phyloP scores from a whole-genome alignment of 2,113 vertebrate genomes.

The Pavo muticus region DNA sequence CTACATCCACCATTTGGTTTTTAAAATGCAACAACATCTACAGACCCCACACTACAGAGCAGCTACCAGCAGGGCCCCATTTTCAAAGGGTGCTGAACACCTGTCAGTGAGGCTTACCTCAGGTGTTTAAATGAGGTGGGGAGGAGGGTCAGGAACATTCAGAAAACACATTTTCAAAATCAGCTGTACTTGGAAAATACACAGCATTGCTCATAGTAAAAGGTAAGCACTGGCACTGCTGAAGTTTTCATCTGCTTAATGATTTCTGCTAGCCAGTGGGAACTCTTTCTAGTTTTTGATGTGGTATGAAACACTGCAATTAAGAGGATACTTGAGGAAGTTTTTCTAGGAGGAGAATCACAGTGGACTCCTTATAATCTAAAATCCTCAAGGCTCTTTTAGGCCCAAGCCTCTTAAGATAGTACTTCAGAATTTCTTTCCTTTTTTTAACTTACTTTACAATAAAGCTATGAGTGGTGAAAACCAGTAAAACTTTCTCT shows the following conservation, averaged over 20 bases:
- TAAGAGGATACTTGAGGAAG: not conserved
- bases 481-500: not conserved
- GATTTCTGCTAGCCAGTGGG: conserved; percentile 6
- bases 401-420: not conserved
- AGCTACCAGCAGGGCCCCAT: not conserved
- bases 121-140: not conserved
- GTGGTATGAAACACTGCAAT: not conserved
- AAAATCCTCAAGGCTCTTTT: not conserved
- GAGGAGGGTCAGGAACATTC: not conserved
- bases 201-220: not conserved
- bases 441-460: not conserved
- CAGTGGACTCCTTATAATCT: not conserved
- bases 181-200: not conserved
- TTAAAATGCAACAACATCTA: not conserved
- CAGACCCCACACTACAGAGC: not conserved
- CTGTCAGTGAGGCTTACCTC: not conserved
- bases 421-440: not conserved
- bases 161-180: not conserved
- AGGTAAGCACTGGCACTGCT: not conserved
- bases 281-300: conserved; percentile 9
- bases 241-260: not conserved
- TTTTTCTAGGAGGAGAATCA: not conserved
- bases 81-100: not conserved
- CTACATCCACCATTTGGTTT: not conserved
- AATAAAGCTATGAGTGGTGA: not conserved